Evolutionary conservation across 1,140 invertebrate genomes (phyloP).

Genomic region (Calliopsis andreniformis): DNA sequence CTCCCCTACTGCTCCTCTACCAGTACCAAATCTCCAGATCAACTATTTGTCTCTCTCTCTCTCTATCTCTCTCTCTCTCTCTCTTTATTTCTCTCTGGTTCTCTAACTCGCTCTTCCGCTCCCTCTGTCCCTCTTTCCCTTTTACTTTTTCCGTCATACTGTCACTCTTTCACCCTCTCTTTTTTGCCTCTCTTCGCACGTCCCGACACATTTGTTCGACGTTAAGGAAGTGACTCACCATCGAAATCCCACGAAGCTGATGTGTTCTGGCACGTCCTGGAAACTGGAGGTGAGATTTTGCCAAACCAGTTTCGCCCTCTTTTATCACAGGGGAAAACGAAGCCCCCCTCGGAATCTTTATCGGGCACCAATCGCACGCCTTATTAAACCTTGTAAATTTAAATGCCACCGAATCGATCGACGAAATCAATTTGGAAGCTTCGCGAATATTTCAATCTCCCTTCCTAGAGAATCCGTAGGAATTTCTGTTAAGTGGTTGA

Average conservation of each 20-base stretch:
- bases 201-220: slow-evolving; percentile 72
- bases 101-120: slow-evolving; percentile 6
- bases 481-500: not conserved
- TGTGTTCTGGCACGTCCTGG: slow-evolving; percentile 59
- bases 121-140: not conserved
- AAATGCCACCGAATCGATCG: slow-evolving; percentile 29
- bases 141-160: not conserved
- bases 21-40: slow-evolving; percentile 27
- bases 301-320: slow-evolving; percentile 30
- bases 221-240: slow-evolving; percentile 70
- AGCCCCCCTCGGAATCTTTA: slow-evolving; percentile 13
- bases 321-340: not conserved
- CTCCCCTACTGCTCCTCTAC: slow-evolving; percentile 39
- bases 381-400: slow-evolving; percentile 58
- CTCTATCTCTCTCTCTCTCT: too few species aligned
- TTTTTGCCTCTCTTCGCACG: slow-evolving; percentile 56
- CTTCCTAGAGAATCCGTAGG: not conserved
- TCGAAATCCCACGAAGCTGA: slow-evolving; percentile 69
- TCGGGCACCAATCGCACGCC: slow-evolving; percentile 24
- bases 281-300: slow-evolving; percentile 57
- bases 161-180: not conserved
- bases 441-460: slow-evolving; percentile 34
- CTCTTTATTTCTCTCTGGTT: not conserved
- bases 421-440: slow-evolving; percentile 24
- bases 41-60: slow-evolving; percentile 20